These are phyloP conservation scores for Argyrosomus regius DNA, from an alignment of 2,797 vertebrate genomes.

Conservation along the genomic window DNA sequence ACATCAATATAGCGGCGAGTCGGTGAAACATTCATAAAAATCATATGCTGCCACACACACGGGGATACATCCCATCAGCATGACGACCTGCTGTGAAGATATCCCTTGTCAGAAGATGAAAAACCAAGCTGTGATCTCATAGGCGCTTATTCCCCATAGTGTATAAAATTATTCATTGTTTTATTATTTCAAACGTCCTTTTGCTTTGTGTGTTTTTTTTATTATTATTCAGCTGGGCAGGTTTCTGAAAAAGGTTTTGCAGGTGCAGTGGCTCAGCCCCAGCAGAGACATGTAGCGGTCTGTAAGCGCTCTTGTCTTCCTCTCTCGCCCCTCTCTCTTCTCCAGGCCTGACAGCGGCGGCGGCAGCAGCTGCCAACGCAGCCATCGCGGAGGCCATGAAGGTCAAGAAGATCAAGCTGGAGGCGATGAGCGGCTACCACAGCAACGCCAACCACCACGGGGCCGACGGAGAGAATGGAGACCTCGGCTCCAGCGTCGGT, in stretches of 20 bases:
- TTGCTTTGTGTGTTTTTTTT: conserved; percentile 23
- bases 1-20: conserved; percentile 68
- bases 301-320: conserved; percentile 71
- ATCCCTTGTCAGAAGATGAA: conserved; percentile 76
- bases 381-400: conserved; percentile 99
- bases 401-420: conserved; percentile 99
- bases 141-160: conserved; percentile 67
- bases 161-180: conserved; percentile 80
- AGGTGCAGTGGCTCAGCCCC: conserved; percentile 73
- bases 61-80: conserved; percentile 76
- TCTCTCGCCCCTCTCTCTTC: conserved; percentile 67
- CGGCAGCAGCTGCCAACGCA: conserved; percentile 96
- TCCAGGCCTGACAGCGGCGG: conserved; percentile 96
- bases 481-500: conserved; percentile 97
- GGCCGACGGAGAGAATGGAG: conserved; percentile 95
- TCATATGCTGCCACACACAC: conserved; percentile 71
- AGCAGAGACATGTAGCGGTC: conserved; percentile 68
- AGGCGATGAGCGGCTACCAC: conserved; percentile 99
- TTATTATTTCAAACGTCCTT: conserved; percentile 69
- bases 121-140: conserved; percentile 70
- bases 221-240: conserved; percentile 44
- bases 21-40: conserved; percentile 78
- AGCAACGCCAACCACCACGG: conserved; percentile 95
- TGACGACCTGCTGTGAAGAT: conserved; percentile 79
- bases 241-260: conserved; percentile 67